Percentiles rank a stretch among this genome's conserved stretches.
Evolutionary conservation across 2,113 vertebrate genomes (phyloP).

Genomic region (Halcyon senegalensis): DNA sequence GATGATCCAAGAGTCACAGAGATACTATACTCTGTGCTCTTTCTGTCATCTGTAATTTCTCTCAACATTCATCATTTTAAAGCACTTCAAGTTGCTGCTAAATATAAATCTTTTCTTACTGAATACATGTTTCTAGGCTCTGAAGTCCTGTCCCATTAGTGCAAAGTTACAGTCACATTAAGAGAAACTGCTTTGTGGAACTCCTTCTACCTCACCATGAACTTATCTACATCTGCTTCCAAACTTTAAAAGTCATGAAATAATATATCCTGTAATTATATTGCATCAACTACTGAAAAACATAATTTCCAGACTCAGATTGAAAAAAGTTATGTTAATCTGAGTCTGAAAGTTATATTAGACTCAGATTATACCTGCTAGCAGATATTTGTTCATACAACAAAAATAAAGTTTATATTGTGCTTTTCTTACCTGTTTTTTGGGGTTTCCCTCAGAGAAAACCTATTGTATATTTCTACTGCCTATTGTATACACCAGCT

Average conservation of each 20-base stretch:
- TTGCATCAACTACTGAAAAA: neutral
- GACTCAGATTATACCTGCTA: neutral
- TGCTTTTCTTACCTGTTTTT: neutral
- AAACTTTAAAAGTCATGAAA: neutral
- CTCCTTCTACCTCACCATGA: neutral
- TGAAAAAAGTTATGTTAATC: too few relatives aligned
- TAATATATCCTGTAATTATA: neutral
- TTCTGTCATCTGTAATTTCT: constrained; percentile 52
- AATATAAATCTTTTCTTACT: neutral
- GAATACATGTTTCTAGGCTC: neutral
- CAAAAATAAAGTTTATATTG: neutral
- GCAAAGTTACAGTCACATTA: neutral
- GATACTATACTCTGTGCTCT: neutral
- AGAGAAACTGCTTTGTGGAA: neutral
- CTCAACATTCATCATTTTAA: constrained; percentile 38
- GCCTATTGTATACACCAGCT: neutral
- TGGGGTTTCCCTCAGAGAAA: neutral
- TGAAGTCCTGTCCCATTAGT: neutral
- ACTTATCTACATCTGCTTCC: neutral
- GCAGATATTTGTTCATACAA: neutral
- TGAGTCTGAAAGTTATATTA: too few relatives aligned
- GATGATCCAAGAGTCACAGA: neutral
- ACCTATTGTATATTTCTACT: neutral
- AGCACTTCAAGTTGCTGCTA: neutral
- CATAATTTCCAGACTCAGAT: neutral